A percentile compares a stretch with the other conserved stretches of the same genome.
phyloP scores from a whole-genome alignment of 92 coral and sea anemone species.

The Epizoanthus stellaris region DNA sequence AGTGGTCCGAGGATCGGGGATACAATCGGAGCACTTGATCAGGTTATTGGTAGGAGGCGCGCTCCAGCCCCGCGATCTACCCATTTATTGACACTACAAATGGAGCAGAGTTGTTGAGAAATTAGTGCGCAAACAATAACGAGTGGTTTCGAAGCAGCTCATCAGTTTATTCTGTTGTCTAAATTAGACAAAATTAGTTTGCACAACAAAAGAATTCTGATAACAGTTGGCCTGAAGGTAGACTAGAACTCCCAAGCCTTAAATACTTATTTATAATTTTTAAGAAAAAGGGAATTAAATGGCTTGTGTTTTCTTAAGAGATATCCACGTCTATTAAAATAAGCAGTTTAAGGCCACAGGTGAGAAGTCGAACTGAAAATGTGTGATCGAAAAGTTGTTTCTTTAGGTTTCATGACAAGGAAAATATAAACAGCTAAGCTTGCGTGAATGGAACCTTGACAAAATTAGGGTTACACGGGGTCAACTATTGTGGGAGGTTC shows the following conservation, averaged over 20 bases:
- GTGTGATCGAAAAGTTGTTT: background rate
- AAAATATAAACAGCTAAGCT: background rate
- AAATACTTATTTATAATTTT: background rate
- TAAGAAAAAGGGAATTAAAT: background rate
- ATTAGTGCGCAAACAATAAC: slow-evolving; percentile 33
- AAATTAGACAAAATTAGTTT: slow-evolving; percentile 25
- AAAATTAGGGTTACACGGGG: background rate
- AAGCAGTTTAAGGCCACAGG: background rate
- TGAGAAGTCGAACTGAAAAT: background rate
- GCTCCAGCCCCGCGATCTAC: slow-evolving; percentile 13
- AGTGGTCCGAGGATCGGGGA: slow-evolving; percentile 21
- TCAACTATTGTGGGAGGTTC: background rate
- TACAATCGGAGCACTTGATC: slow-evolving; percentile 3
- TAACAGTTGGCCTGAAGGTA: slow-evolving; percentile 35
- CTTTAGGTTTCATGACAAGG: slow-evolving; percentile 9
- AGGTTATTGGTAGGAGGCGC: slow-evolving; percentile 33
- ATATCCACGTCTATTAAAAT: slow-evolving; percentile 21
- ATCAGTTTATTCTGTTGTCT: slow-evolving; percentile 35
- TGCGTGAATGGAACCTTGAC: slow-evolving; percentile 23
- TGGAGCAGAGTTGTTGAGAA: slow-evolving; percentile 32
- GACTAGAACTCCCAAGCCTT: slow-evolving; percentile 18
- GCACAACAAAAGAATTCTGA: slow-evolving; percentile 24
- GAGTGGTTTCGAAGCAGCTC: slow-evolving; percentile 26
- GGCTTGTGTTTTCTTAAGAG: slow-evolving; percentile 11
- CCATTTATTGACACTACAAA: slow-evolving; percentile 46